Evolutionary conservation across 2,888 invertebrate species (phyloP), one percentile per base, ranked within the genome.

Genomic region (Caenorhabditis drosophilae): DNA sequence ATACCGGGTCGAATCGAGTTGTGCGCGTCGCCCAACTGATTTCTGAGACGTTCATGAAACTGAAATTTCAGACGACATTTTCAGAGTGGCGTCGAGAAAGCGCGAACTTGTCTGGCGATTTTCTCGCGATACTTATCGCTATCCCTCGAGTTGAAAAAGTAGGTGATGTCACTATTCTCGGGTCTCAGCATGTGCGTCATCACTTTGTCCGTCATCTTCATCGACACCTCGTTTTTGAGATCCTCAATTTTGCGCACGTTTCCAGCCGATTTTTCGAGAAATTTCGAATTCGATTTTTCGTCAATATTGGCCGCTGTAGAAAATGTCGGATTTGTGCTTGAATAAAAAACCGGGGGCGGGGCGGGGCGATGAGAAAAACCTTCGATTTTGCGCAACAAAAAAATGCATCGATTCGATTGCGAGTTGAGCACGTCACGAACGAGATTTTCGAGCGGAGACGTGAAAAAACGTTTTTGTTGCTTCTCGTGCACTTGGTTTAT

Each of bases 401-500:
- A 64, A 22, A 54, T 51, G 53, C 58, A 58, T 55, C 60, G 59
- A 51, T 60, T 54, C 61, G 58, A 56, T 4, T 55, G 40, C 2
- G 56, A 53, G 26, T 57, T 49, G 22, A 69, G 54, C 4, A 63
- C 58, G 15, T 62, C 42, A 44, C 62, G 49, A 34, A 67, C 58
- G 12, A 73, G 62, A n/a, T 47, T 55, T 23, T 75, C 70, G 31
- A 75, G 51, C 6, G 72, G 70, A 11, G 77, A 71, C 23, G 59
- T 52, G 58, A 69, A 73, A 45, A 79, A 79, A 11, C 72, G 62
- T 36, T 70, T 61, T 50, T 80, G 78, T 16, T 72, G 67, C 16
- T 69, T 51, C 22, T 68, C 72, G 53, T 71, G 70, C 2, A 78
- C 60, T 38, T 75, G 75, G 35, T 75, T 75, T 42, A 75, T 75